phyloP scores from a whole-genome alignment of 2,797 vertebrate species.

The Sebastes iracundus region DNA sequence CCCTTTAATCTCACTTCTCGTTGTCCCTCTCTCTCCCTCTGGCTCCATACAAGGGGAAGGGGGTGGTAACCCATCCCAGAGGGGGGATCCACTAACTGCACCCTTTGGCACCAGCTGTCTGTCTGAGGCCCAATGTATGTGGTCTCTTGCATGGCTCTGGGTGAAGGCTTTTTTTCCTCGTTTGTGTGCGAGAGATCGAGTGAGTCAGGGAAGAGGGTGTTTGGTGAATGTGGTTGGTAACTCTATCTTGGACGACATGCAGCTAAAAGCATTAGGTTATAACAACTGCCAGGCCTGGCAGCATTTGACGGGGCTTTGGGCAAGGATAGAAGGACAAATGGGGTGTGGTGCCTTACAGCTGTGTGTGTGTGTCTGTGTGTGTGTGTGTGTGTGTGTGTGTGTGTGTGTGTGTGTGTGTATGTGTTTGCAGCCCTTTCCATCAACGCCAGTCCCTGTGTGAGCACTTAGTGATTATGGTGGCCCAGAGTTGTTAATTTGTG shows the following conservation, averaged over 20 bases:
- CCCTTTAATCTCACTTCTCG: constrained; percentile 57
- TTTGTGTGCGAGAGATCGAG: neutral
- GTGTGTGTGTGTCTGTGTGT: neutral
- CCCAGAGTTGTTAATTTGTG: constrained; percentile 78
- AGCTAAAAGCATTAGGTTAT: constrained; percentile 74
- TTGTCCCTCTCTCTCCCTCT: constrained; percentile 44
- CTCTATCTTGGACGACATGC: constrained; percentile 66
- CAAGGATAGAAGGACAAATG: constrained; percentile 63
- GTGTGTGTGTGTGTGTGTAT: neutral
- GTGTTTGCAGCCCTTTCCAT: constrained; percentile 45
- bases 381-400: neutral
- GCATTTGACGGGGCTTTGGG: constrained; percentile 55
- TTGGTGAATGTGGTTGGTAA: constrained; percentile 66
- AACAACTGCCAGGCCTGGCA: constrained; percentile 71
- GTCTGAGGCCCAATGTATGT: constrained; percentile 50
- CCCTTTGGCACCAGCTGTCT: constrained; percentile 77
- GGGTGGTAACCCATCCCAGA: constrained; percentile 55
- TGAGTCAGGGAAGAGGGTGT: constrained; percentile 42
- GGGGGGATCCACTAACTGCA: constrained; percentile 66
- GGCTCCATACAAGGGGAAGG: constrained; percentile 51
- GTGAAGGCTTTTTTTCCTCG: constrained; percentile 14
- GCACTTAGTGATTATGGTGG: constrained; percentile 73
- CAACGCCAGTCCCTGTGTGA: constrained; percentile 64
- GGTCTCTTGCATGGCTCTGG: constrained; percentile 36
- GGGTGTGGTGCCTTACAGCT: constrained; percentile 65